Base-by-base conservation (phyloP, 1,140 invertebrate species). In the Luehdorfia chinensis region DNA sequence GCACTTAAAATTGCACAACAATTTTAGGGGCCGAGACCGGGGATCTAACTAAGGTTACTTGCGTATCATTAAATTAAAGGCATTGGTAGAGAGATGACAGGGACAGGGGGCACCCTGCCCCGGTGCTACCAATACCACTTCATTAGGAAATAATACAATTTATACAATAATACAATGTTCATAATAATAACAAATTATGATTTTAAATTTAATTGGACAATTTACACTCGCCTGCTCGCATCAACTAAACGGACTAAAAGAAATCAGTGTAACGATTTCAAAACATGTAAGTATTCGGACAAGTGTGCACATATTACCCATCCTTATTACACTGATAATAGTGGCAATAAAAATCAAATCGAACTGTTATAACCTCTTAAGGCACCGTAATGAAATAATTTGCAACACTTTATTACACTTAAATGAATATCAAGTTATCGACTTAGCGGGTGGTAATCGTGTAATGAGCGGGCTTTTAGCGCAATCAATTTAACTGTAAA, bases 381-480 rank as follows among this genome's bases (percentile, higher is more conserved):
- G 48, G 43, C n/a, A 27, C 36, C 34, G 59, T 76, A 76, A 80
- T 75, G 64, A 78, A 76, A 79, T 78, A 78, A 83, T 83, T 79
- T 62, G 76, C 70, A 75, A 72, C 72, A 83, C 55, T 79, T 79
- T 77, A 81, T 77, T 73, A 62, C 47, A 25, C 46, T 55, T 66
- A 63, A 63, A 61, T 63, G 58, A 68, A 69, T 64, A 70, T 65
- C 60, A 72, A 68, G 59, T 70, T 67, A 75, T 78, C 63, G 66
- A 59, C 77, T 63, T 75, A 66, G 75, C 76, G 75, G 78, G 76
- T 68, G 78, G 78, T 78, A 73, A 72, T 66, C 66, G 64, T 59
- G 61, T 73, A 76, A 76, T 70, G 63, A 66, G 71, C 54, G 41
- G 48, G 58, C 62, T 67, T 69, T 61, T 66, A 64, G 56, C 66